Evolutionary conservation across 2,113 vertebrate species (phyloP).

Genomic region (Pleuronectes platessa): DNA sequence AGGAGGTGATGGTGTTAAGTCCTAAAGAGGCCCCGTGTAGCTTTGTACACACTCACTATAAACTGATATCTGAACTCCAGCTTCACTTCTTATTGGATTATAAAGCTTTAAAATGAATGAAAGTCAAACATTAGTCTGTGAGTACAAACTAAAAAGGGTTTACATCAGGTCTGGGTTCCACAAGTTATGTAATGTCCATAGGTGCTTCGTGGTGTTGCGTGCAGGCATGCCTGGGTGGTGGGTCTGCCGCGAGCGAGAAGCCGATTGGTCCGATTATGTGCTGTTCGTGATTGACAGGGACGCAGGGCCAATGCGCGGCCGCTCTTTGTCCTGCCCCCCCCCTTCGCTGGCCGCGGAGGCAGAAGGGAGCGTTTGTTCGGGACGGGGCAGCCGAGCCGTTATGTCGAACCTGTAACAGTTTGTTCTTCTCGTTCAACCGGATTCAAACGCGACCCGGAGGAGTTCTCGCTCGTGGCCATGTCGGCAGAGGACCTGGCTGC

Average conservation of each 20-base stretch:
- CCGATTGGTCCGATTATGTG: slow-evolving; percentile 18
- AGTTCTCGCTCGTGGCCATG: background rate
- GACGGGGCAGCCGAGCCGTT: slow-evolving; percentile 57
- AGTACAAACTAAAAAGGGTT: background rate
- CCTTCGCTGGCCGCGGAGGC: slow-evolving; percentile 33
- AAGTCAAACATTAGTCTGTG: background rate
- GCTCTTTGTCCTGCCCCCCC: slow-evolving; percentile 10
- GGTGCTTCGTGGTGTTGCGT: slow-evolving; percentile 45
- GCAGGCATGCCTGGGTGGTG: slow-evolving; percentile 9
- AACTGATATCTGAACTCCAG: too few relatives aligned
- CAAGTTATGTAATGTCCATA: slow-evolving; percentile 68
- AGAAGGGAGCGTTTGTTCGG: slow-evolving; percentile 66
- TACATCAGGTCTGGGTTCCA: background rate
- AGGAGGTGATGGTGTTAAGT: background rate
- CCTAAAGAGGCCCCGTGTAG: background rate
- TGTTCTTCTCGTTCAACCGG: slow-evolving; percentile 47
- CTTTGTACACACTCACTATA: background rate
- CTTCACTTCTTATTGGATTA: background rate
- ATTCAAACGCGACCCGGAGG: slow-evolving; percentile 21
- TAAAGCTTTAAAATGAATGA: background rate
- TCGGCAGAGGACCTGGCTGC: background rate
- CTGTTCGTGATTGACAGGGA: slow-evolving; percentile 61
- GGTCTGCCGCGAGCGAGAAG: background rate
- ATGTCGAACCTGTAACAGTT: slow-evolving; percentile 46
- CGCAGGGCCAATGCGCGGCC: slow-evolving; percentile 34